These are phyloP conservation scores for Rynchops niger DNA, from an alignment of 2,113 vertebrate genomes.

Conservation along the genomic window DNA sequence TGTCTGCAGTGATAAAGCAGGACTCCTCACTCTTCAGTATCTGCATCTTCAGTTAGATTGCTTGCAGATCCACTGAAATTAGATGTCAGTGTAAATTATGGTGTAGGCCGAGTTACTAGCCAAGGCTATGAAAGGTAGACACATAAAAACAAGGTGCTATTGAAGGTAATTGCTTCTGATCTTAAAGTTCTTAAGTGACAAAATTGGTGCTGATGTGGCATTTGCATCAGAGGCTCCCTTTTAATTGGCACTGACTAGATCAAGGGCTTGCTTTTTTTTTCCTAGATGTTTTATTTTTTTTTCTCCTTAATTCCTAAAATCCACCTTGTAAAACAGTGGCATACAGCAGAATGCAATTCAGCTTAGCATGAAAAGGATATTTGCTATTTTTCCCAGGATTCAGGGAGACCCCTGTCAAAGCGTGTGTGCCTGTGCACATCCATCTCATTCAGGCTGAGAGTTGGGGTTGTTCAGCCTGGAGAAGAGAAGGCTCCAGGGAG, in stretches of 20 bases:
- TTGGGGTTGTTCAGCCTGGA: not conserved
- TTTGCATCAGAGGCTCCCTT: constrained; percentile 78
- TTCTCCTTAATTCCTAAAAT: constrained; percentile 57
- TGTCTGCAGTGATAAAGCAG: constrained; percentile 75
- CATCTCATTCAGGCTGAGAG: not conserved
- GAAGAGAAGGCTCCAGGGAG: not conserved
- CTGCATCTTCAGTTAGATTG: constrained; percentile 82
- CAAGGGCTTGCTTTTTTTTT: not conserved
- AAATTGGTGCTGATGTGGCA: constrained; percentile 87
- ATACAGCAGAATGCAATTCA: not conserved
- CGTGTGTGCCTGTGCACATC: rapidly evolving
- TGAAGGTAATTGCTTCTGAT: constrained; percentile 87
- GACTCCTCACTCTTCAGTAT: constrained; percentile 71
- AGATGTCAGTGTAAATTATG: constrained; percentile 95
- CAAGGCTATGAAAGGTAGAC: constrained; percentile 77
- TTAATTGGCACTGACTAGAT: constrained; percentile 78
- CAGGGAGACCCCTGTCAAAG: not conserved
- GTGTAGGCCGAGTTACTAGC: constrained; percentile 75
- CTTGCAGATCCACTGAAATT: constrained; percentile 87
- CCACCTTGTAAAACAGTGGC: not conserved
- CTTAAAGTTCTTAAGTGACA: constrained; percentile 80
- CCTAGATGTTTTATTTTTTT: constrained; percentile 13
- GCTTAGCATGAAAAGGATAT: not conserved
- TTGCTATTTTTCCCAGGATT: not conserved
- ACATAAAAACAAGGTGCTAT: constrained; percentile 82